Base-by-base conservation (phyloP, 2,113 vertebrate species). In the Tenebrosternarchus preto region DNA sequence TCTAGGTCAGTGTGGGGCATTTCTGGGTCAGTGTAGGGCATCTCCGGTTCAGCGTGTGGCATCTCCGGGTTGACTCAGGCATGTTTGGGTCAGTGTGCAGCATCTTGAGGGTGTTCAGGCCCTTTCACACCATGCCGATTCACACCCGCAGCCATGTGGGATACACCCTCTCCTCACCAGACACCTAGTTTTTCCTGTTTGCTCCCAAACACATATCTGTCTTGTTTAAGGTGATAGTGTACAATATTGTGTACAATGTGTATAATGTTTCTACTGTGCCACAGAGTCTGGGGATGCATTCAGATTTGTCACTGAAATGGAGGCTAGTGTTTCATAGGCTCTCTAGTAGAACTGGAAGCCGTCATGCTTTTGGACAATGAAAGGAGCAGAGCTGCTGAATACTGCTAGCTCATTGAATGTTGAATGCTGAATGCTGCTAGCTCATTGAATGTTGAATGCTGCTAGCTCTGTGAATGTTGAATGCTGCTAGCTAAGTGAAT, bases 221-320 rank as follows among this genome's bases (percentile, higher is more conserved):
- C 67, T 76, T 29, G 76, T 76, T 76, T 85, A 64, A 75, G 76
- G 80, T 43, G 3, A 83, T 53, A 67, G 79, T 82, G 82, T 82
- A 76, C 77, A 88, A 88, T 75, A 86, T 87, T 85, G 80, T 82
- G 82, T 82, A 76, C 77, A 88, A 88, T 75, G 85, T 87, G 84
- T 80, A 75, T 66, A 36, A 39, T 88, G 86, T 89, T 87, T 82
- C 87, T 78, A 71, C 64, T 81, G 70, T 33, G 73, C 69, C 78
- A 86, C 64, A 82, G 73, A 77, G 67, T 46, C 24, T 64, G 55
- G 78, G 71, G 56, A 46, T 72, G 57, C 63, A 77, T 83, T 61
- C 57, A 25, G 43, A 76, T 64, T 31, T 71, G 50, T 25, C 27
- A 33, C 33, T 36, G 33, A 36, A 36, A 36, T 4, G 33, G 2